Conservation (phyloP, 1,140 invertebrate species). For the Trissolcus basalis region DNA sequence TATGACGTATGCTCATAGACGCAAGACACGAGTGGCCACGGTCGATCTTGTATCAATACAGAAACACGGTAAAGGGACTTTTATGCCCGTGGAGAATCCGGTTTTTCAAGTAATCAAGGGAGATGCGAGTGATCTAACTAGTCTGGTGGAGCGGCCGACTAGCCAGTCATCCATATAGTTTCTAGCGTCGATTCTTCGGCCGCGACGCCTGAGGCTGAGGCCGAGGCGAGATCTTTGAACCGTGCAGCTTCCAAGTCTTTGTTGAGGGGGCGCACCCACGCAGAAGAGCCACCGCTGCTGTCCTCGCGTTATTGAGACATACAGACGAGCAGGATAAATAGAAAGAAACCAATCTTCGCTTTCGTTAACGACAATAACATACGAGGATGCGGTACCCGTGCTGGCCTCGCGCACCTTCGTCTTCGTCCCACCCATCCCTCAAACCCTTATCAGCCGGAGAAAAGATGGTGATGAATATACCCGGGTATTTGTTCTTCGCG, state of each 20-base stretch:
- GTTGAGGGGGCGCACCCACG: conserved; percentile 56
- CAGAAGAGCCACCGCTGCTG: conserved; percentile 38
- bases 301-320: conserved; percentile 68
- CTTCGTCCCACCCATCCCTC: conserved; percentile 44
- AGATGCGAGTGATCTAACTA: conserved; percentile 50
- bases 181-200: conserved; percentile 52
- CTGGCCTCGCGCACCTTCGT: conserved; percentile 43
- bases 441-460: conserved; percentile 51
- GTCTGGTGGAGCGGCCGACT: conserved; percentile 42
- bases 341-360: conserved; percentile 67
- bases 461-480: conserved; percentile 57
- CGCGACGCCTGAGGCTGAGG: conserved; percentile 65
- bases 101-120: conserved; percentile 76
- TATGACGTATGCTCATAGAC: too few relatives aligned
- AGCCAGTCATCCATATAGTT: conserved; percentile 49
- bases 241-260: conserved; percentile 48
- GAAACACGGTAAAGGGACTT: conserved; percentile 73
- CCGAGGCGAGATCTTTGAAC: conserved; percentile 61
- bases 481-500: conserved; percentile 66
- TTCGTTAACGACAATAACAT: conserved; percentile 63
- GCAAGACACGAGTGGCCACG: not conserved
- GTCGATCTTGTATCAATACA: conserved; percentile 62
- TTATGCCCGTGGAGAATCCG: conserved; percentile 72
- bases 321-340: conserved; percentile 65
- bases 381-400: conserved; percentile 41